These are phyloP conservation scores for Lophotis ruficrista DNA, from an alignment of 2,113 vertebrate species.

Conservation along the genomic window DNA sequence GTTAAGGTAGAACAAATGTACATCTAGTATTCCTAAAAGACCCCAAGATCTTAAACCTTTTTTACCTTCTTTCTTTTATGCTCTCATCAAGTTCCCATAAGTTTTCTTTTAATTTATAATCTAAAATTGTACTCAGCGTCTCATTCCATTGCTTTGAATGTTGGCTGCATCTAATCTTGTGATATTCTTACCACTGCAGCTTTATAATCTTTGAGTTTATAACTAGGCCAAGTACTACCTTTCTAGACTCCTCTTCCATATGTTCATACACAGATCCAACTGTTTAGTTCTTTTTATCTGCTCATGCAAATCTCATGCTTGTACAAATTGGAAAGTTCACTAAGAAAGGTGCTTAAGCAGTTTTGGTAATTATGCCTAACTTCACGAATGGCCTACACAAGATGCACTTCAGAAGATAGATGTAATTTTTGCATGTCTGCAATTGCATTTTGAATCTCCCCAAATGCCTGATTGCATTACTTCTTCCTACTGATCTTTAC, in stretches of 20 bases:
- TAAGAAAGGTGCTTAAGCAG: background rate
- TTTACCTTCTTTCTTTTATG: background rate
- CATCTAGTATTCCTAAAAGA: background rate
- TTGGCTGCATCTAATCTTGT: background rate
- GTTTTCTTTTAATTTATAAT: background rate
- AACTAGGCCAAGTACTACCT: background rate
- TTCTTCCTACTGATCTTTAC: background rate
- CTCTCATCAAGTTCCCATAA: background rate
- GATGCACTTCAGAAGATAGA: background rate
- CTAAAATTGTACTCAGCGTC: background rate
- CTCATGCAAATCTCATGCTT: background rate
- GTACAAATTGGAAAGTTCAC: background rate
- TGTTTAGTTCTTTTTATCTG: background rate
- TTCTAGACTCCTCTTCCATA: background rate
- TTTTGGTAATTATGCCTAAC: background rate
- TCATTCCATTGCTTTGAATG: background rate
- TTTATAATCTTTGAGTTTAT: background rate
- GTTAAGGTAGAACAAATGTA: background rate
- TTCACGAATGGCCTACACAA: background rate
- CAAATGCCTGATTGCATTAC: background rate
- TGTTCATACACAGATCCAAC: background rate
- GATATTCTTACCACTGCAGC: background rate
- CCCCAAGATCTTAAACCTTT: background rate
- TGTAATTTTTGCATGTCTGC: background rate
- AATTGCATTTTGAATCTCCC: background rate